Percentiles rank a stretch among this genome's conserved stretches.
These are phyloP conservation scores for Aspidiotus rigidus DNA, from an alignment of 2,888 invertebrate species.

Conservation along the genomic window DNA sequence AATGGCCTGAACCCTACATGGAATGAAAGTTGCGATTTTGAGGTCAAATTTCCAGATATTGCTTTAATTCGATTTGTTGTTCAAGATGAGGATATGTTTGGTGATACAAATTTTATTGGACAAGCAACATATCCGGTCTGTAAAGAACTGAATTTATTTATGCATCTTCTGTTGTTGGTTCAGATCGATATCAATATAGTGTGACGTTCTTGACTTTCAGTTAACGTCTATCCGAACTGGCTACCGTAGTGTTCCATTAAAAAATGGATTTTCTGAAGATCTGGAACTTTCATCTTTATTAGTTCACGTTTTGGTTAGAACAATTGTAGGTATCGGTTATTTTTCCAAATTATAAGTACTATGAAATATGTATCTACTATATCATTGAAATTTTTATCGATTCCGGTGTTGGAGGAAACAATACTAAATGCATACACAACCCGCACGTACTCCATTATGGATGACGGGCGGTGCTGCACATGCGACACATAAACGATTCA, in stretches of 20 bases:
- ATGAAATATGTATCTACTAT: too few relatives aligned
- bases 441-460: too few relatives aligned
- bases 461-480: too few relatives aligned
- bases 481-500: too few relatives aligned
- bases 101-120: conserved; percentile 91
- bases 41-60: conserved; percentile 68
- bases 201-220: conserved; percentile 42
- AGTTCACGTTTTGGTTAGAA: conserved; percentile 63
- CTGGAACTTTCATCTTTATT: conserved; percentile 83
- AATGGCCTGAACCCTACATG: conserved; percentile 91
- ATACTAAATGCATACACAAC: too few relatives aligned
- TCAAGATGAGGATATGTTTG: conserved; percentile 94
- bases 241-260: conserved; percentile 80
- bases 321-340: conserved; percentile 38
- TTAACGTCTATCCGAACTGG: conserved; percentile 69
- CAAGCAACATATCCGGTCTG: conserved; percentile 85
- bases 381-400: too few relatives aligned
- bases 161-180: background rate
- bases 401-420: too few relatives aligned
- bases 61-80: conserved; percentile 79
- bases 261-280: conserved; percentile 85
- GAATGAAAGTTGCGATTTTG: conserved; percentile 77
- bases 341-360: conserved; percentile 21
- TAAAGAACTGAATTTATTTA: conserved; percentile 36
- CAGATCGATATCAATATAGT: too few relatives aligned